Base-by-base conservation (phyloP, 2,113 vertebrate species). In the Oncorhynchus gorbuscha region DNA sequence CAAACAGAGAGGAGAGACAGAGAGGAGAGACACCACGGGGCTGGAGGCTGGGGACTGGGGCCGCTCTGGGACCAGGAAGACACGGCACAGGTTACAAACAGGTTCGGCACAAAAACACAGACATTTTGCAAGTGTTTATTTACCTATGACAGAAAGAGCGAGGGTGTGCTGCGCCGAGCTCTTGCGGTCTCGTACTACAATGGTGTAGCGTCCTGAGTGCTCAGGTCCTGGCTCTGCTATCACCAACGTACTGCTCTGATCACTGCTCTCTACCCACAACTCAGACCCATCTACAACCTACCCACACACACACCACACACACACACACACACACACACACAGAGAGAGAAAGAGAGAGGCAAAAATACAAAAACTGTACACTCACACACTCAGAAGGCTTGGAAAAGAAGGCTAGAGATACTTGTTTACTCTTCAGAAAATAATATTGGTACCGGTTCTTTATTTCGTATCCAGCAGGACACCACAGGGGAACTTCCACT, bases 381-480 rank as follows among this genome's bases (percentile, higher is more conserved):
- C 13, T 18, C 51, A 58, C 51, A 16, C 5, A 4, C 51, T 55
- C 4, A 55, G 16, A 55, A 18, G 16, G 51, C 8, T 62, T 3
- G 2, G 59, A 62, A 22, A 62, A 62, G 18, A 62, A 22, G n/a
- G 8, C 59, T 62, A 22, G 6, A 22, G 59, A 62, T 22, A 24
- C 0, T 62, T 3, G 59, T 62, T 62, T 5, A 11, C 1, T 62
- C 59, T 5, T 62, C 4, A 4, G 13, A 62, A 55, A 9, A 62
- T 16, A 3, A 6, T 20, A 61, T 22, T 24, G 7, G n/a, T 72
- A 94, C 94, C 93, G 93, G 90, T 12, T 92, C 84, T 88, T 91
- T 94, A 86, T 92, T 91, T 75, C 81, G 83, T 80, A 93, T 89
- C 94, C 94, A 95, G 74, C 92, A 93, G 49, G 93, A 92, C 11